A percentile compares a stretch with the other conserved stretches of the same genome.
phyloP scores from a whole-genome alignment of 2,888 invertebrate species.

The Torymus aiolomorphi region DNA sequence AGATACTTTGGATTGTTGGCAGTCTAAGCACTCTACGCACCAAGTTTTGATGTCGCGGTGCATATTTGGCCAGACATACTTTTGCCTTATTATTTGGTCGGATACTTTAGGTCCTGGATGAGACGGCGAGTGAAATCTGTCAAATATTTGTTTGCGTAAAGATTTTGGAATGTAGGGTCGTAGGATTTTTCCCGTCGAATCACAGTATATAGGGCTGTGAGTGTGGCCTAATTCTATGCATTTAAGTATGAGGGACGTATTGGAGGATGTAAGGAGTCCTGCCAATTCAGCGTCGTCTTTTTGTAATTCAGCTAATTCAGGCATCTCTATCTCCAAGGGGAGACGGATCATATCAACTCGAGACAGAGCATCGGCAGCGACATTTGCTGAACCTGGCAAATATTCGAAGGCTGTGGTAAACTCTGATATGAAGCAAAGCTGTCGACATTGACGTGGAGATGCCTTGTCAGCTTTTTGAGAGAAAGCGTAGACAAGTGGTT shows the following conservation, averaged over 20 bases:
- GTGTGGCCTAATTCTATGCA: background rate
- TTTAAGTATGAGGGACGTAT: background rate
- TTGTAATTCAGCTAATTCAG: too few species aligned
- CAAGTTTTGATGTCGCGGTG: background rate
- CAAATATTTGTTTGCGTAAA: too few species aligned
- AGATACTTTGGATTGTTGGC: background rate
- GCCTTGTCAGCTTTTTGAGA: constrained; percentile 13
- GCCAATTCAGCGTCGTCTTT: too few species aligned
- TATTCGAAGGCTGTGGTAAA: background rate
- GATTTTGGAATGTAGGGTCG: too few species aligned
- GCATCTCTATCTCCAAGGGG: too few species aligned
- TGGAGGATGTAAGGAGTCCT: too few species aligned
- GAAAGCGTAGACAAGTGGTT: constrained; percentile 13
- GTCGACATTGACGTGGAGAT: background rate
- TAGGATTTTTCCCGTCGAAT: too few species aligned
- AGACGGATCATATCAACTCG: too few species aligned
- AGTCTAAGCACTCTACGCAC: background rate
- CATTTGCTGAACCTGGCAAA: constrained; percentile 1
- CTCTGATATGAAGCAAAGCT: constrained; percentile 6
- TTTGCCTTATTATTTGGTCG: too few species aligned
- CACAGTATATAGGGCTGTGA: too few species aligned
- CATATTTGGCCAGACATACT: background rate
- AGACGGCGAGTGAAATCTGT: too few species aligned
- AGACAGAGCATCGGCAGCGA: constrained; percentile 15
- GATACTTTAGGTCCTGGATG: background rate